Conservation (phyloP, 1,140 invertebrate species). For the Magallana gigas region DNA sequence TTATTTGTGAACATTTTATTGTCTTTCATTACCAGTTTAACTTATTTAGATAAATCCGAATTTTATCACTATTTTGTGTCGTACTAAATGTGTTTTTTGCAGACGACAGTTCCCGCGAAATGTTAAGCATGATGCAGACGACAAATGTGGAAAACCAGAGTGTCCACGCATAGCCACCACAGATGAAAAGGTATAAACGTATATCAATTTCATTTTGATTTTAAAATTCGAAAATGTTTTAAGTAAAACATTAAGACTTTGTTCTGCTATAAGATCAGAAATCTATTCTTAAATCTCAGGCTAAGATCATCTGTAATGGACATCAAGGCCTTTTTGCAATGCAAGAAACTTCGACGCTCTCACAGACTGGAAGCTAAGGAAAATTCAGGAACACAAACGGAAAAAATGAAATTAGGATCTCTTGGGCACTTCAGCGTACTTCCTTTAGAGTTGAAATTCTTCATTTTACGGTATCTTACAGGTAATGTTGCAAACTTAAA, state of each 20-base stretch:
- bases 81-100: background rate
- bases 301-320: constrained; percentile 61
- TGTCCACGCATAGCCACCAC: background rate
- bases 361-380: constrained; percentile 72
- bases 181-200: constrained; percentile 18
- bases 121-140: background rate
- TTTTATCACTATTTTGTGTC: too few relatives aligned
- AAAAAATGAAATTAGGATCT: constrained; percentile 60
- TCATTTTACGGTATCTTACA: constrained; percentile 72
- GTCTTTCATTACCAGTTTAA: too few relatives aligned
- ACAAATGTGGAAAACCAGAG: background rate
- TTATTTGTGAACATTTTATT: too few relatives aligned
- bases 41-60: too few relatives aligned
- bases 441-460: constrained; percentile 76
- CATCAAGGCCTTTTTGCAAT: constrained; percentile 69
- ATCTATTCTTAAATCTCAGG: background rate
- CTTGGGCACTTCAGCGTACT: constrained; percentile 76
- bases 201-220: background rate
- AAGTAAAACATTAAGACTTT: too few relatives aligned
- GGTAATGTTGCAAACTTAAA: constrained; percentile 60
- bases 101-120: constrained; percentile 36
- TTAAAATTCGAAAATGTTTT: too few relatives aligned
- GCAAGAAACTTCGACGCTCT: constrained; percentile 75
- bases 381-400: constrained; percentile 61
- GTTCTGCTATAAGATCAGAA: too few relatives aligned